phyloP scores from a whole-genome alignment of 2,888 invertebrate genomes.

The Scaptomyza polygonia region DNA sequence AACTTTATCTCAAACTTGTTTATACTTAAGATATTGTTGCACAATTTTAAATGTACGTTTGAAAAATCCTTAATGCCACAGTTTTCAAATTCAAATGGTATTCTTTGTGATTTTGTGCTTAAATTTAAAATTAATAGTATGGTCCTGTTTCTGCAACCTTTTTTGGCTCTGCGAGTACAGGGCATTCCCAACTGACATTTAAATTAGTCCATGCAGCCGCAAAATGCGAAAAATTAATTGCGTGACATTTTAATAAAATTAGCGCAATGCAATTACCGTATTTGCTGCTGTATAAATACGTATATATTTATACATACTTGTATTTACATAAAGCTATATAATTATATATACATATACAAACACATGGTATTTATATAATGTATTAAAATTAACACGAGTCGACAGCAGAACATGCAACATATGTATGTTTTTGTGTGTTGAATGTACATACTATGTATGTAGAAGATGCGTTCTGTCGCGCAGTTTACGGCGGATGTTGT shows the following conservation, averaged over 20 bases:
- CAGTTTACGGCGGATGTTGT: constrained; percentile 29
- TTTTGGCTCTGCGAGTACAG: neutral
- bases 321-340: neutral
- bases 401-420: constrained; percentile 6
- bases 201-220: constrained; percentile 53
- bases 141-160: neutral
- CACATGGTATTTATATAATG: constrained; percentile 12
- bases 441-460: neutral
- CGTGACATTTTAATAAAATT: constrained; percentile 67
- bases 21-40: too few species aligned
- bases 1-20: too few species aligned
- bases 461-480: constrained; percentile 5
- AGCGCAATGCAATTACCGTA: constrained; percentile 40
- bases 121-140: neutral
- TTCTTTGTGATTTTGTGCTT: neutral
- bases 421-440: constrained; percentile 2
- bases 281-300: constrained; percentile 5
- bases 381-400: constrained; percentile 18
- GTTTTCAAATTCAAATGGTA: too few species aligned
- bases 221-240: constrained; percentile 69
- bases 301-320: constrained; percentile 2
- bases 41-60: too few species aligned
- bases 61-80: too few species aligned
- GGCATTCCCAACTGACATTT: constrained; percentile 47
- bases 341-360: constrained; percentile 12